A percentile compares a stretch with the other conserved stretches of the same genome.
These are phyloP conservation scores for Isurus oxyrinchus DNA, from an alignment of 2,113 vertebrate species.

Conservation along the genomic window DNA sequence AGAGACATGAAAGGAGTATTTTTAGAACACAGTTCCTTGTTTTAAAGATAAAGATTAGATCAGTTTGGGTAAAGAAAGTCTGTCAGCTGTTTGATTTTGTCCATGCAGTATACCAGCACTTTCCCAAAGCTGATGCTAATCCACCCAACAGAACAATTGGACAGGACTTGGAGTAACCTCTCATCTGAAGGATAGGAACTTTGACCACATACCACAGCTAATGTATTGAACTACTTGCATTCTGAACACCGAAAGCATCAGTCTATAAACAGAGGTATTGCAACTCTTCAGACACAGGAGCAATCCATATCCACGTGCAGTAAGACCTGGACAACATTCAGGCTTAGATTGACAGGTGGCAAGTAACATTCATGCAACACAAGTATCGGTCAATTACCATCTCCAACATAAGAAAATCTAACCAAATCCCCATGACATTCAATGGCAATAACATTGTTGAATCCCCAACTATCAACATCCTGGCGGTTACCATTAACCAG, in stretches of 20 bases:
- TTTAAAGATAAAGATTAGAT: not conserved
- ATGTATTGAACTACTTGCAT: not conserved
- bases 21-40: not conserved
- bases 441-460: not conserved
- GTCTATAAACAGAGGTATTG: not conserved
- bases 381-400: not conserved
- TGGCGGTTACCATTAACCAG: not conserved
- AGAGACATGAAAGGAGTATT: slow-evolving; percentile 15
- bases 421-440: not conserved
- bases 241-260: not conserved
- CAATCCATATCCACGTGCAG: not conserved
- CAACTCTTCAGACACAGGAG: not conserved
- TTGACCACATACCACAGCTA: not conserved
- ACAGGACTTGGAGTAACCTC: not conserved
- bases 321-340: not conserved
- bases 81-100: not conserved
- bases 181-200: not conserved
- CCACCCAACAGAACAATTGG: not conserved
- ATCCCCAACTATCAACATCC: not conserved
- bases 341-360: not conserved
- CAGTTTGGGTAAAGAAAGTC: not conserved
- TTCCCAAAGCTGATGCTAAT: not conserved
- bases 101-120: not conserved
- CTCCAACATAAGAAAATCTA: not conserved
- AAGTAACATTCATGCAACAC: not conserved